A percentile compares a stretch with the other conserved stretches of the same genome.
phyloP scores from a whole-genome alignment of 2,888 invertebrate genomes.

The Oligia fasciuncula region DNA sequence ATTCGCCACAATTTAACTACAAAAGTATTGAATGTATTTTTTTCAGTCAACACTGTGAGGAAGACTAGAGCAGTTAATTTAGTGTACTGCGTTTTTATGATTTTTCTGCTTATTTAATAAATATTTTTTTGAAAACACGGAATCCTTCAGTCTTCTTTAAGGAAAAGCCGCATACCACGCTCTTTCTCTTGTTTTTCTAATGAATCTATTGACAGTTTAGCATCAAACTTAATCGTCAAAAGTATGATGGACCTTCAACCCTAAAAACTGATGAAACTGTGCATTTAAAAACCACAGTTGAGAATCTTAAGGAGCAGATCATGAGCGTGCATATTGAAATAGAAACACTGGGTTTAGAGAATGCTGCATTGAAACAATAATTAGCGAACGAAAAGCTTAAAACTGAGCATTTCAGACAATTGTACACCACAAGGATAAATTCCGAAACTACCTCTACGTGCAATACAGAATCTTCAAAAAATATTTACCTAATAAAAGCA shows the following conservation, averaged over 20 bases:
- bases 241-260: background rate
- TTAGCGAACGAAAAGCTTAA: background rate
- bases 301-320: background rate
- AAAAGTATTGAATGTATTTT: too few species aligned
- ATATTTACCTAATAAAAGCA: background rate
- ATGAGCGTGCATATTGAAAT: background rate
- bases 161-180: background rate
- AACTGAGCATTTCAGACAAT: background rate
- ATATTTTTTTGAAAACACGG: background rate
- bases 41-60: too few species aligned
- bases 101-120: background rate
- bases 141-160: background rate
- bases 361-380: background rate
- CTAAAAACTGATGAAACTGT: background rate
- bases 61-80: background rate
- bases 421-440: background rate
- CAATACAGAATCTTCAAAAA: background rate
- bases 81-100: background rate
- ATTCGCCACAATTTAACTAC: too few species aligned
- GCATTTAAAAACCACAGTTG: background rate
- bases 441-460: background rate
- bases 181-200: background rate
- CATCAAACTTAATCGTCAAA: background rate
- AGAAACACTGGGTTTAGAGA: background rate
- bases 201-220: background rate